phyloP scores from a whole-genome alignment of 2,888 invertebrate species.

The Drosophila formosana region DNA sequence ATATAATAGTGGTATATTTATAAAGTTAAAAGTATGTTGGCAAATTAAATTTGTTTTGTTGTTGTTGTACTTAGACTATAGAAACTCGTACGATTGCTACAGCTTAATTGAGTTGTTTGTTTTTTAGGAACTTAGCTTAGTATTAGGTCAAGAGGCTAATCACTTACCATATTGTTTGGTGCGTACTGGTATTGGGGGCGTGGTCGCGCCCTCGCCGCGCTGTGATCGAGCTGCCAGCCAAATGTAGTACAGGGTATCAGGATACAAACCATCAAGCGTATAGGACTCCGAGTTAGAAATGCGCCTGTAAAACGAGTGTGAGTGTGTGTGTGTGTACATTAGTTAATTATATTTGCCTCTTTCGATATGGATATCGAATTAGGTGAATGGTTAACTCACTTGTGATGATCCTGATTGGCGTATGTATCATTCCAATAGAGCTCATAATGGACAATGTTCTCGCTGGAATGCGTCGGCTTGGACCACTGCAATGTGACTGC shows the following conservation, averaged over 20 bases:
- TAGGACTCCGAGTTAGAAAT: constrained; percentile 94
- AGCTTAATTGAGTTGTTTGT: constrained; percentile 48
- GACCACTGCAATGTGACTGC: constrained; percentile 97
- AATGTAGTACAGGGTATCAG: constrained; percentile 98
- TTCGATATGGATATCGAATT: constrained; percentile 7
- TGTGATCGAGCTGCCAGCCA: constrained; percentile 98
- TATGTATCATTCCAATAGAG: constrained; percentile 99
- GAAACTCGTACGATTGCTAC: constrained; percentile 69
- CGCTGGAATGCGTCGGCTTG: constrained; percentile 95
- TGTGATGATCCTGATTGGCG: constrained; percentile 94
- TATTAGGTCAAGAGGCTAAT: constrained; percentile 11
- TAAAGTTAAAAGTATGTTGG: constrained; percentile 22
- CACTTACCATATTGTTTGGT: constrained; percentile 99
- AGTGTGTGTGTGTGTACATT: neutral
- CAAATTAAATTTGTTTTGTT: constrained; percentile 29
- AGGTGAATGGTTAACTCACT: constrained; percentile 86
- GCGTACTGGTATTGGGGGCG: constrained; percentile 96
- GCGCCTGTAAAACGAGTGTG: constrained; percentile 85
- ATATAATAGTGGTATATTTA: constrained; percentile 29
- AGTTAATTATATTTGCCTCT: constrained; percentile 13
- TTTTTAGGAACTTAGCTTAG: constrained; percentile 53
- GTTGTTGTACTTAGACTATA: constrained; percentile 62
- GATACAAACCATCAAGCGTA: constrained; percentile 95
- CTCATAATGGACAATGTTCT: constrained; percentile 97
- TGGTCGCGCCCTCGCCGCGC: constrained; percentile 97